A percentile compares a stretch with the other conserved stretches of the same genome.
These are phyloP conservation scores for Colinus virginianus DNA, from an alignment of 2,113 vertebrate genomes.

Conservation along the genomic window DNA sequence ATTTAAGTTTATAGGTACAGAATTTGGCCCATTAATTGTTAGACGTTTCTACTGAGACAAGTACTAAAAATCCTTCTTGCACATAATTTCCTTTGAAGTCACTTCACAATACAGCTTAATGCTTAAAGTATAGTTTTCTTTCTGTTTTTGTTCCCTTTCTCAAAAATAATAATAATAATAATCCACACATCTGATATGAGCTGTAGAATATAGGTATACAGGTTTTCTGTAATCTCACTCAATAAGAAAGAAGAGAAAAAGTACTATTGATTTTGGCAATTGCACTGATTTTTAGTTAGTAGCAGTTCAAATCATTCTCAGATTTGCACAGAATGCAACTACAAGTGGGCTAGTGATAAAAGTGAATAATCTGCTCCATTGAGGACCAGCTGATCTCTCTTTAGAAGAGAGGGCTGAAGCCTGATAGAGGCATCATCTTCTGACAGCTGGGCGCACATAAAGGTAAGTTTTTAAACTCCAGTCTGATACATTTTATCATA, in stretches of 20 bases:
- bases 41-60: neutral
- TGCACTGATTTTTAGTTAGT: neutral
- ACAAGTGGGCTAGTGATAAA: neutral
- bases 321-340: neutral
- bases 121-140: neutral
- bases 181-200: neutral
- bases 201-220: neutral
- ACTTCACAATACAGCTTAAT: neutral
- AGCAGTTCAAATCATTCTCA: neutral
- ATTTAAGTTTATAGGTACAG: neutral
- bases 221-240: neutral
- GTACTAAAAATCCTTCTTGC: neutral
- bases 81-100: neutral
- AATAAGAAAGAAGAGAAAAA: neutral
- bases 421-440: neutral
- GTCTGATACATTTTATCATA: neutral
- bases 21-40: neutral
- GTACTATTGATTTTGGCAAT: neutral
- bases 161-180: neutral
- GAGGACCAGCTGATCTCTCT: neutral
- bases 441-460: neutral
- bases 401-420: neutral
- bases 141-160: neutral
- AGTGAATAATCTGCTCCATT: neutral
- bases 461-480: neutral